Base-by-base conservation (phyloP, 2,113 vertebrate genomes). In the Carollia perspicillata region DNA sequence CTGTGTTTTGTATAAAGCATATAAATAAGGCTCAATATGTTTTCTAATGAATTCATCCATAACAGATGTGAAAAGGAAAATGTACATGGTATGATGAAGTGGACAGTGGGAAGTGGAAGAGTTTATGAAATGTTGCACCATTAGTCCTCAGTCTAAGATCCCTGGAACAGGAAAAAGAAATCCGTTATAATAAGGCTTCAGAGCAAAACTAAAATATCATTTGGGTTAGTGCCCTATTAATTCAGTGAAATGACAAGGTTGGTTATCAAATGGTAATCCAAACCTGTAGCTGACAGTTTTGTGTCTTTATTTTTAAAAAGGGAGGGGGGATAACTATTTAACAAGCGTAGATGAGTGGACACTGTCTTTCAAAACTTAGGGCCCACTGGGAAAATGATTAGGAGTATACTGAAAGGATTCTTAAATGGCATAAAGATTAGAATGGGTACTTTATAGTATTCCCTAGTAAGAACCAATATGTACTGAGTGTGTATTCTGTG, bases 91-190 rank as follows among this genome's bases (percentile, higher is more conserved):
- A 95, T 51, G 78, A 72, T 69, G 33, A 88, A 66, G 66, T 65
- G 78, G 68, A 87, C 69, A 96, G 90, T 11, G 9, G 16, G 55
- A 87, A 93, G 30, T 58, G 3, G 28, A 94, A 87, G 16, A 90
- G 42, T 78, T 63, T 58, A 95, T 58, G 53, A 95, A 92, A 88
- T 79, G 49, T 35, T 90, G 75, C 71, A 94, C 92, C 88, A 97
- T 86, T 85, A 51, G 40, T 74, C 93, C 85, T 93, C 86, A 63
- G 84, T 40, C 53, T 60, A 22, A 95, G 60, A 83, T 93, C 20
- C 44, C 71, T 90, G 60, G 51, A 80, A 37, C n/a, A 86, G 35
- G 35, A 79, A 92, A 77, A 87, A 74, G 35, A n/a, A 71, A 37
- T 13, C 47, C 23, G 66, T 55, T 87, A 84, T 20, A 84, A 47